These are phyloP conservation scores for Coilia nasus DNA, from an alignment of 2,797 vertebrate genomes.

Conservation along the genomic window DNA sequence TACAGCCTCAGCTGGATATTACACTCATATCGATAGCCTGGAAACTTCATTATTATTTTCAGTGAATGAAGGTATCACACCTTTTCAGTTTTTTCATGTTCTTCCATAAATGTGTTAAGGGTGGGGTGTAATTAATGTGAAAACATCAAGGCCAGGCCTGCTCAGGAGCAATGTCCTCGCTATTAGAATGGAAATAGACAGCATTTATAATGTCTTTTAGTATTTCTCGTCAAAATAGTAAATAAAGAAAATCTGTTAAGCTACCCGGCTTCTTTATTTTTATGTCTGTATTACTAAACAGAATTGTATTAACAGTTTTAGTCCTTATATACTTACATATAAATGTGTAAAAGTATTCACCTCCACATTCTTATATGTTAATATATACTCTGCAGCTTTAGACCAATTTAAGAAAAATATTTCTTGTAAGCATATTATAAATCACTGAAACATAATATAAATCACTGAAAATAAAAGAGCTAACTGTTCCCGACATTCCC, in stretches of 20 bases:
- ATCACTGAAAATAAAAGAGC: background rate
- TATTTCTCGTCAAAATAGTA: background rate
- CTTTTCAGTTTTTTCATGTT: conserved; percentile 32
- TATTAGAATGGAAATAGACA: conserved; percentile 4
- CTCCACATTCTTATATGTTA: background rate
- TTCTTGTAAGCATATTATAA: background rate
- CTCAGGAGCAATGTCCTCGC: background rate
- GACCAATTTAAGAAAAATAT: background rate
- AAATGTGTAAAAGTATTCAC: background rate
- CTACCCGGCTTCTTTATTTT: background rate
- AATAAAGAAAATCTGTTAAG: background rate
- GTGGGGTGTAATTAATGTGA: background rate
- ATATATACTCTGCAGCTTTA: background rate
- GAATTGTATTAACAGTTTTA: background rate
- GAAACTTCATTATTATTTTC: conserved; percentile 41
- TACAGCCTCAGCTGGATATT: background rate
- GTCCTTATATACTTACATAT: background rate
- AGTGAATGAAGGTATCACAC: conserved; percentile 48
- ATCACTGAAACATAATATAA: background rate
- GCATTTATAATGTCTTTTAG: background rate
- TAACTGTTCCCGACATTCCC: background rate
- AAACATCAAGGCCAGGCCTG: background rate
- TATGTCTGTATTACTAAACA: background rate
- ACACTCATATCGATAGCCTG: background rate
- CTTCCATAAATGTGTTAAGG: conserved; percentile 42